These are phyloP conservation scores for Liparis tanakae DNA, from an alignment of 2,797 vertebrate genomes.

Conservation along the genomic window DNA sequence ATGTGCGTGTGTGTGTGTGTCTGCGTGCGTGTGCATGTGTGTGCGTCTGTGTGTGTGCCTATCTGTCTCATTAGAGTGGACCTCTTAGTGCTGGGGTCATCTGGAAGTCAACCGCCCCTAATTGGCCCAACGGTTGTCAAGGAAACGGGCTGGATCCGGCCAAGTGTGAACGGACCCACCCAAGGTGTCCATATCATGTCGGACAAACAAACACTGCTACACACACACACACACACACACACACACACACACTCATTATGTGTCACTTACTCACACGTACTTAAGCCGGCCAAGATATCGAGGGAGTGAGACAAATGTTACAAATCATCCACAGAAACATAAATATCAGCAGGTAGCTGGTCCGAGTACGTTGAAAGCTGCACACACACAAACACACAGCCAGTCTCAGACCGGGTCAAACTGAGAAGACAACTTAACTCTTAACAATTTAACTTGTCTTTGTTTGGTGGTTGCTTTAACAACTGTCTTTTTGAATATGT, in stretches of 20 bases:
- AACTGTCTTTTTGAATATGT: slow-evolving; percentile 41
- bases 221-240: slow-evolving; percentile 5
- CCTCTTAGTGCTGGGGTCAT: slow-evolving; percentile 59
- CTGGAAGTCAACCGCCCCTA: slow-evolving; percentile 68
- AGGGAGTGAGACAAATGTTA: slow-evolving; percentile 53
- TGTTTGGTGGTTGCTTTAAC: slow-evolving; percentile 67
- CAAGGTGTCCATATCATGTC: slow-evolving; percentile 43
- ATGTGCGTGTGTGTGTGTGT: not conserved
- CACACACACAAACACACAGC: slow-evolving; percentile 11
- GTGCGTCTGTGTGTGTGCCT: slow-evolving; percentile 13
- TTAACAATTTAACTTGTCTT: slow-evolving; percentile 40
- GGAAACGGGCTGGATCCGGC: slow-evolving; percentile 59
- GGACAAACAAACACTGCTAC: slow-evolving; percentile 40
- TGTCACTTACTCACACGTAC: slow-evolving; percentile 24
- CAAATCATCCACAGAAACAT: slow-evolving; percentile 46
- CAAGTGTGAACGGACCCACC: slow-evolving; percentile 53
- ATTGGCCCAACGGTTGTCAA: slow-evolving; percentile 69
- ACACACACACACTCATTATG: slow-evolving; percentile 1
- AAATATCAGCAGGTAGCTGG: slow-evolving; percentile 38
- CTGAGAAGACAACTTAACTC: slow-evolving; percentile 38
- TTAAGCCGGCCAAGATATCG: slow-evolving; percentile 44
- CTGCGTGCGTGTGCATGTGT: not conserved
- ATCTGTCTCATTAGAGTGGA: slow-evolving; percentile 57
- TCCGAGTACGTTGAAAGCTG: slow-evolving; percentile 20
- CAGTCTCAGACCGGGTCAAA: slow-evolving; percentile 29